These are phyloP conservation scores for Chrysolophus pictus DNA, from an alignment of 2,797 vertebrate genomes.

Conservation along the genomic window DNA sequence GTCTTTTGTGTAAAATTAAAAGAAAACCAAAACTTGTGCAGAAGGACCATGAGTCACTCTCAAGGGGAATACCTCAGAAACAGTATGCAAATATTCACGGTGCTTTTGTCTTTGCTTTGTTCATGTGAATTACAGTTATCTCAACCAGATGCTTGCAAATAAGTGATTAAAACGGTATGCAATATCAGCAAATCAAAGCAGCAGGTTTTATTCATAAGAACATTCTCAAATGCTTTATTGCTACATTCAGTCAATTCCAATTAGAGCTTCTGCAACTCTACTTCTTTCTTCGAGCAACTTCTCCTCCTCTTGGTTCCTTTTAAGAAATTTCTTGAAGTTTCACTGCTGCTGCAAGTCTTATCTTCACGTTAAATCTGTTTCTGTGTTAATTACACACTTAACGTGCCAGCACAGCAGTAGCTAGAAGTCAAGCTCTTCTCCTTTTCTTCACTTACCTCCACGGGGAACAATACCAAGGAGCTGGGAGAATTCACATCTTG, in stretches of 20 bases:
- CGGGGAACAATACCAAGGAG: background rate
- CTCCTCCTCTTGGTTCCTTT: background rate
- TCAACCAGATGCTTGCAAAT: background rate
- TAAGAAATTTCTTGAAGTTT: background rate
- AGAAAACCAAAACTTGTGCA: background rate
- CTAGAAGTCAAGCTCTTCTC: background rate
- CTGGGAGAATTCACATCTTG: background rate
- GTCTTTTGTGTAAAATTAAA: background rate
- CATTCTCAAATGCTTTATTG: background rate
- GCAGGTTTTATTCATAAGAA: conserved; percentile 28
- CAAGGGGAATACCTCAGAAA: background rate
- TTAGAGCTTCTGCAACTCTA: background rate
- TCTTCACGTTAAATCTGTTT: background rate
- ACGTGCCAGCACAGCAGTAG: background rate
- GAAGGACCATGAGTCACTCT: background rate
- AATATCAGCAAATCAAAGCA: conserved; percentile 31
- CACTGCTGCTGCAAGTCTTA: background rate
- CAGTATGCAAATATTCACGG: background rate
- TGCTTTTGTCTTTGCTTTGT: background rate
- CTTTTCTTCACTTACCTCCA: background rate
- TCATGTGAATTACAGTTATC: conserved; percentile 35
- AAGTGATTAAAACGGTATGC: conserved; percentile 5
- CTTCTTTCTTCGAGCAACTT: background rate
- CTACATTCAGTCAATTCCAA: background rate
- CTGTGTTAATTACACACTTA: background rate